Percentiles rank a stretch among this genome's conserved stretches.
Conservation (phyloP, 2,888 invertebrate genomes). For the Aspidiotus rigidus region DNA sequence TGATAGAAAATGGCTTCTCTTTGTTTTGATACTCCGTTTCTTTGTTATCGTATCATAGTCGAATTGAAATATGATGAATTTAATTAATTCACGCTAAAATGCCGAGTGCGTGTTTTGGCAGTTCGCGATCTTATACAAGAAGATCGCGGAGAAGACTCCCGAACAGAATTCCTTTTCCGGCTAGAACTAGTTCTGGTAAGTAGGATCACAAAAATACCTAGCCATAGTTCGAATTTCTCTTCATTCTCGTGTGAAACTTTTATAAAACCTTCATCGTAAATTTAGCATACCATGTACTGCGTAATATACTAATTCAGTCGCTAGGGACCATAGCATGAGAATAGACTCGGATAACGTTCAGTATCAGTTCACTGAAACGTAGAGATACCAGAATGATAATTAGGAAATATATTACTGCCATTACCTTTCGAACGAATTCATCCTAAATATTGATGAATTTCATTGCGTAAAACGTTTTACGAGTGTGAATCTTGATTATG, state of each 20-base stretch:
- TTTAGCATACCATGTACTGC: too few species aligned
- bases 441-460: too few species aligned
- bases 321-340: too few species aligned
- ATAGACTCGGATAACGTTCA: too few species aligned
- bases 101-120: conserved; percentile 92
- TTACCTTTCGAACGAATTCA: too few species aligned
- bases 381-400: too few species aligned
- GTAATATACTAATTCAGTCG: too few species aligned
- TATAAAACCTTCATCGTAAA: too few species aligned
- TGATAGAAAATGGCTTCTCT: conserved; percentile 35
- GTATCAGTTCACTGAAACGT: too few species aligned
- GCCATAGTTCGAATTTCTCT: neutral
- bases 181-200: conserved; percentile 67
- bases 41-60: conserved; percentile 49
- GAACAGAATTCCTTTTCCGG: conserved; percentile 73
- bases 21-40: conserved; percentile 44
- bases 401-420: too few species aligned
- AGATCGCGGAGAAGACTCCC: conserved; percentile 86
- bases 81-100: conserved; percentile 50
- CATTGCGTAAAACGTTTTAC: too few species aligned
- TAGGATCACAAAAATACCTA: conserved; percentile 11
- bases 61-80: conserved; percentile 44
- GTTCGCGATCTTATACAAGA: conserved; percentile 83
- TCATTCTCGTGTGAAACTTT: neutral
- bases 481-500: too few species aligned